A percentile compares a stretch with the other conserved stretches of the same genome.
Evolutionary conservation across 2,888 invertebrate species (phyloP).

Genomic region (Dynastes tityus): DNA sequence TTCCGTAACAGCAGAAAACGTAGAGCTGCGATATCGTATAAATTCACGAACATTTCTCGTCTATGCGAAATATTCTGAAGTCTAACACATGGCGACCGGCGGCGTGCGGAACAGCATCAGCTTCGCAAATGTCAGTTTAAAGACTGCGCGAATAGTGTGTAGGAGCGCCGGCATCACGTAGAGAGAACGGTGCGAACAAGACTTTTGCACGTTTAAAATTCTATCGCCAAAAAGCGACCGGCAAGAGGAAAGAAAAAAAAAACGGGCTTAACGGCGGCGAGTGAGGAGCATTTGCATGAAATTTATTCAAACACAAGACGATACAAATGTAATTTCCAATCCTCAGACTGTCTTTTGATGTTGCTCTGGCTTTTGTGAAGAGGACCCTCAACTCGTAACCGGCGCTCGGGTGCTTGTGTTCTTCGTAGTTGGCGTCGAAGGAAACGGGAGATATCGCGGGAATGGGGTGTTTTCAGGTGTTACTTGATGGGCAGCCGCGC

Average conservation of each 20-base stretch:
- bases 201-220: constrained; percentile 41
- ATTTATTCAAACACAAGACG: constrained; percentile 60
- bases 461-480: constrained; percentile 64
- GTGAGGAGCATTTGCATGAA: constrained; percentile 60
- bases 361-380: constrained; percentile 58
- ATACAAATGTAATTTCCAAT: constrained; percentile 62
- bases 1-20: neutral
- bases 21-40: constrained; percentile 14
- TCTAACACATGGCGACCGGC: constrained; percentile 32
- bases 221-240: constrained; percentile 38
- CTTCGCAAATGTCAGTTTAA: constrained; percentile 45
- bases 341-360: constrained; percentile 62
- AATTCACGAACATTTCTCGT: constrained; percentile 25
- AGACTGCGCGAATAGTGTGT: constrained; percentile 35
- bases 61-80: constrained; percentile 30
- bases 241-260: constrained; percentile 4
- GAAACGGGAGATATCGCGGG: constrained; percentile 57
- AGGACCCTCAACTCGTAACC: constrained; percentile 53
- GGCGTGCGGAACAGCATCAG: constrained; percentile 5
- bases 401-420: constrained; percentile 39
- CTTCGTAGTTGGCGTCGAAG: constrained; percentile 50
- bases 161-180: constrained; percentile 15
- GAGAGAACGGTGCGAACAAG: neutral
- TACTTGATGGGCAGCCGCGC: constrained; percentile 62
- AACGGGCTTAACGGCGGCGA: constrained; percentile 24